A percentile compares a stretch with the other conserved stretches of the same genome.
Evolutionary conservation across 1,140 invertebrate species (phyloP).

Genomic region (Heliothis subflexa): DNA sequence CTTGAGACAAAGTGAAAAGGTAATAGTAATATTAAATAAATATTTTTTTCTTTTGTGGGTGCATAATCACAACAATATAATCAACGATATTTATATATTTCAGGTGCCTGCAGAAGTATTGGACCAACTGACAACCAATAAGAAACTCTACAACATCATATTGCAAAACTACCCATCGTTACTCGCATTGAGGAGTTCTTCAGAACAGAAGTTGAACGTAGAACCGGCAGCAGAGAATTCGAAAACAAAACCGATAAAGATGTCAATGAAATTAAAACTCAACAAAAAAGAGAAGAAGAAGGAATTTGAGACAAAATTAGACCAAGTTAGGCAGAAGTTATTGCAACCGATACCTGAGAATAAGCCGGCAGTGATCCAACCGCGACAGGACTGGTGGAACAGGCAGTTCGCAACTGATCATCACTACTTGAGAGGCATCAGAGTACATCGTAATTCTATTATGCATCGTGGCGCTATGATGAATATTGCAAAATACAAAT

Average conservation of each 20-base stretch:
- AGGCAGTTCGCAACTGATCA: constrained; percentile 87
- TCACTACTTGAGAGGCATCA: constrained; percentile 91
- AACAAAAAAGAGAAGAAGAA: constrained; percentile 83
- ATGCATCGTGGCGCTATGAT: constrained; percentile 94
- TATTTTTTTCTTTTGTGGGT: neutral
- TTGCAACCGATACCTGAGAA: constrained; percentile 80
- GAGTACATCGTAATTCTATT: constrained; percentile 92
- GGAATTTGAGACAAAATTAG: constrained; percentile 76
- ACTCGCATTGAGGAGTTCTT: constrained; percentile 88
- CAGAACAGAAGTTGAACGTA: constrained; percentile 87
- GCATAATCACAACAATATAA: neutral
- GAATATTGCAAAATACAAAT: constrained; percentile 92
- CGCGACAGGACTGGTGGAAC: constrained; percentile 85
- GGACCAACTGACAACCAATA: constrained; percentile 89
- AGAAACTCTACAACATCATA: constrained; percentile 90
- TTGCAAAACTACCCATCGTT: constrained; percentile 91
- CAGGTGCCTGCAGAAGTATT: constrained; percentile 90
- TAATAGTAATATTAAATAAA: constrained; percentile 62
- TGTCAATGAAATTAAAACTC: constrained; percentile 88
- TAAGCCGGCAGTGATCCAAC: constrained; percentile 67
- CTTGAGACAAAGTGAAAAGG: constrained; percentile 91
- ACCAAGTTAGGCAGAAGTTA: constrained; percentile 72
- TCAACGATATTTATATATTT: constrained; percentile 56
- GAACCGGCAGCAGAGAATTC: constrained; percentile 74
- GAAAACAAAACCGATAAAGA: constrained; percentile 86